Base-by-base conservation (phyloP, 1,140 invertebrate species). In the Zaprionus davidi region DNA sequence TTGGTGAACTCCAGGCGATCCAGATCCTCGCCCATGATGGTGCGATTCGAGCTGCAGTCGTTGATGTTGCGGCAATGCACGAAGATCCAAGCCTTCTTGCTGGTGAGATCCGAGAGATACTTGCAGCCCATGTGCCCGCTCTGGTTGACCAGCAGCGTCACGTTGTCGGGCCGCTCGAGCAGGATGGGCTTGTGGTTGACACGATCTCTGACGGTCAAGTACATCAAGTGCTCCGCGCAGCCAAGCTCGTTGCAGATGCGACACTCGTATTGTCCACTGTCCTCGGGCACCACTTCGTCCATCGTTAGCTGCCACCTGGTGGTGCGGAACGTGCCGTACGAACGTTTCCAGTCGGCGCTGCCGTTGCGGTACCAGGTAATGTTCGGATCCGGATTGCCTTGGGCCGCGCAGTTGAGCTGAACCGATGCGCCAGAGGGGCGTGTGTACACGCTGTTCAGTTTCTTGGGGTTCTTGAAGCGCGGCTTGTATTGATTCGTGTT, bases 231-330 rank as follows among this genome's bases (percentile, higher is more conserved):
- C 44, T 96, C 94, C 58, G 98, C 96, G 82, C 96, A 97, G 7
- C 96, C 97, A 17, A 96, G 86, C 7, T 93, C 85, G 90, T 98
- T 99, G 93, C 96, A 96, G 6, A 97, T 95, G 28, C 95, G 93
- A 84, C 98, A 99, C 0, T 96, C 98, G 90, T 98, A 99, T 79
- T 97, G 96, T 22, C 97, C 97, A 51, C 94, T 95, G 81, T 98
- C 98, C 12, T 95, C 93, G 3, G 95, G 95, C 0, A 96, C 95
- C 5, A 97, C 91, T 86, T 97, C 96, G 78, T 97, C 96, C 71
- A 97, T 91, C 6, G 93, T 94, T 13, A 97, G 93, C 0, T 94
- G 94, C 95, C 96, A 97, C 76, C 95, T 96, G 1, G 91, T 92
- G 71, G 93, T 94, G 36, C 69, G 69, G 7, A 94, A 31, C 7